Evolutionary conservation across 2,113 vertebrate genomes (phyloP).

Genomic region (Lasiurus cinereus): DNA sequence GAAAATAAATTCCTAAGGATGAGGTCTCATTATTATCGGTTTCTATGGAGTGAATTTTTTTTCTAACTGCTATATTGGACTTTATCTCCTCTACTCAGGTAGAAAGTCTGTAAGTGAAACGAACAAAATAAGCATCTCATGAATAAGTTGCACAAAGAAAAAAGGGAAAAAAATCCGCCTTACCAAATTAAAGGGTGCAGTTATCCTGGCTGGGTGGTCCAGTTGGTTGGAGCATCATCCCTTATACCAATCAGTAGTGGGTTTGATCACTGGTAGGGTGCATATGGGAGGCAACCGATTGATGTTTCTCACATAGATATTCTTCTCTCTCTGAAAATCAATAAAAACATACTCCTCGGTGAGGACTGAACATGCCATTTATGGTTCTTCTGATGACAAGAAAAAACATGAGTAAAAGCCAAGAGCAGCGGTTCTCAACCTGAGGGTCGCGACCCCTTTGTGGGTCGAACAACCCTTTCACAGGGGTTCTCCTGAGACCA

Average conservation of each 20-base stretch:
- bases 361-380: not conserved
- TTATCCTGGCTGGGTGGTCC: no score
- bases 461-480: no score
- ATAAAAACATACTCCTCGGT: no score
- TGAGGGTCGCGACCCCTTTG: no score
- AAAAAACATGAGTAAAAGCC: not conserved
- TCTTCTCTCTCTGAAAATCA: no score
- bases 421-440: not conserved
- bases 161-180: not conserved
- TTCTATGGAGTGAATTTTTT: not conserved
- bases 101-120: not conserved
- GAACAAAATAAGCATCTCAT: conserved; percentile 12
- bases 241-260: no score
- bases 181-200: not conserved
- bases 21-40: not conserved
- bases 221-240: no score
- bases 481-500: no score
- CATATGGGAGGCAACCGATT: no score
- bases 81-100: not conserved
- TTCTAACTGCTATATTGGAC: not conserved
- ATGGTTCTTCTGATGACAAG: not conserved
- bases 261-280: no score
- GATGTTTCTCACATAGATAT: no score
- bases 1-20: not conserved
- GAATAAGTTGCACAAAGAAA: not conserved